phyloP scores from a whole-genome alignment of 1,140 invertebrate genomes.

The Chymomyza costata region DNA sequence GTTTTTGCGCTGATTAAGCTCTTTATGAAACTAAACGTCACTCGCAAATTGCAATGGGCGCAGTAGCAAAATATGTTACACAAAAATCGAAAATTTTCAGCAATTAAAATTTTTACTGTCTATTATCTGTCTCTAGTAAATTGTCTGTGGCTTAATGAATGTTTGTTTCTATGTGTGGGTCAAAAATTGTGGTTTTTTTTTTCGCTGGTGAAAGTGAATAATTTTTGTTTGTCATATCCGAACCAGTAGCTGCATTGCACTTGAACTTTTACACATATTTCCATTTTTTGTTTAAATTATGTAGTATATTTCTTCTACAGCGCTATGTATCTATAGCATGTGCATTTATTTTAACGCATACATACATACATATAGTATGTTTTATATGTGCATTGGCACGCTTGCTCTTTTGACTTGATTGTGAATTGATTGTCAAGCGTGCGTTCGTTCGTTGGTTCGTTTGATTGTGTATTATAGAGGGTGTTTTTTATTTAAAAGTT shows the following conservation, averaged over 20 bases:
- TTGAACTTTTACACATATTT: constrained; percentile 12
- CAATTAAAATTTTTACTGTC: constrained; percentile 50
- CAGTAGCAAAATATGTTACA: constrained; percentile 31
- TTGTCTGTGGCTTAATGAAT: constrained; percentile 2
- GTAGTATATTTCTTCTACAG: too few relatives aligned
- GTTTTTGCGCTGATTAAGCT: constrained; percentile 39
- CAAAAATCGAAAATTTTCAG: constrained; percentile 45
- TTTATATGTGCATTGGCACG: too few relatives aligned
- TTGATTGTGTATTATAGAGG: too few relatives aligned
- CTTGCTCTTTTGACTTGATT: too few relatives aligned
- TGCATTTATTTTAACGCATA: too few relatives aligned
- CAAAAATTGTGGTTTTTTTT: constrained; percentile 9
- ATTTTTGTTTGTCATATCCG: too few relatives aligned
- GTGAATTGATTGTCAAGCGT: too few relatives aligned
- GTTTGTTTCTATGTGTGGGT: constrained; percentile 2
- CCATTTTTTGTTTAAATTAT: constrained; percentile 23
- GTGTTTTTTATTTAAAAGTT: too few relatives aligned
- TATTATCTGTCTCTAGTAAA: constrained; percentile 4
- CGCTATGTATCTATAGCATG: too few relatives aligned
- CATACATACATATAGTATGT: too few relatives aligned
- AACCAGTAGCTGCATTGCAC: constrained; percentile 19
- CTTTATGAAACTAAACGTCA: constrained; percentile 38
- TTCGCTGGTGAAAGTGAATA: neutral
- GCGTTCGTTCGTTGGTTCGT: too few relatives aligned
- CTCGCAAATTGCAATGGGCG: constrained; percentile 14